Evolutionary conservation across 2,888 invertebrate genomes (phyloP).

Genomic region (Phasia obesa): DNA sequence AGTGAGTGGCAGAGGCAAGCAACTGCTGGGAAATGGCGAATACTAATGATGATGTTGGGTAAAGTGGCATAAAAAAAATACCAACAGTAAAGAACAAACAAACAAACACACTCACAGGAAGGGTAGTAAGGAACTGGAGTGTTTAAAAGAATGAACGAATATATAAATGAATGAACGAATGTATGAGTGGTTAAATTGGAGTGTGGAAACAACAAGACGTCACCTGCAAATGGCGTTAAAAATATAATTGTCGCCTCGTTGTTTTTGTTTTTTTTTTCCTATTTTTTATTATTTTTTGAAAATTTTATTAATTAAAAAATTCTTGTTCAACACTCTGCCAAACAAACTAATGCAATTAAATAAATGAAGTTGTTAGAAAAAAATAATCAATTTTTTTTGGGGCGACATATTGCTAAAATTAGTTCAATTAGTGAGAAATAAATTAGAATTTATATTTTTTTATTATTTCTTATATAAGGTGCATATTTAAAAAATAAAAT

Average conservation of each 20-base stretch:
- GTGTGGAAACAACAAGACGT: conserved; percentile 62
- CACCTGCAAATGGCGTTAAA: conserved; percentile 74
- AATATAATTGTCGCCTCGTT: conserved; percentile 72
- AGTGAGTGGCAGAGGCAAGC: neutral
- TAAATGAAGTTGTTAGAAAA: conserved; percentile 51
- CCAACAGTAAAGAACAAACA: conserved; percentile 27
- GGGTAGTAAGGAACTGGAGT: neutral
- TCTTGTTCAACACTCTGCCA: conserved; percentile 45
- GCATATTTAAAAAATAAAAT: neutral
- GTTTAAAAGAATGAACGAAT: conserved; percentile 33
- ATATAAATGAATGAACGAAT: conserved; percentile 44
- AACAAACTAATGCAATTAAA: conserved; percentile 43
- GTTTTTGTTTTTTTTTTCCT: conserved; percentile 22
- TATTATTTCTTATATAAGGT: neutral
- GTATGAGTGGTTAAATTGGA: conserved; percentile 37
- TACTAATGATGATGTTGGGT: conserved; percentile 39
- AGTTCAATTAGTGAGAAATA: conserved; percentile 55
- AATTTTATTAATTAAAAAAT: conserved; percentile 73
- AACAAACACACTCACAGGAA: neutral
- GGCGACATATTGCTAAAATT: conserved; percentile 59
- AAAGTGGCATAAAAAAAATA: conserved; percentile 57
- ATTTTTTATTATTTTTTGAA: conserved; percentile 46
- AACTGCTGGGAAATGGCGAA: conserved; percentile 40
- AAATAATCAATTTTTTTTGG: conserved; percentile 1
- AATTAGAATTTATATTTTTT: conserved; percentile 44